Evolutionary conservation across 2,113 vertebrate species (phyloP).

Genomic region (Tursiops truncatus): DNA sequence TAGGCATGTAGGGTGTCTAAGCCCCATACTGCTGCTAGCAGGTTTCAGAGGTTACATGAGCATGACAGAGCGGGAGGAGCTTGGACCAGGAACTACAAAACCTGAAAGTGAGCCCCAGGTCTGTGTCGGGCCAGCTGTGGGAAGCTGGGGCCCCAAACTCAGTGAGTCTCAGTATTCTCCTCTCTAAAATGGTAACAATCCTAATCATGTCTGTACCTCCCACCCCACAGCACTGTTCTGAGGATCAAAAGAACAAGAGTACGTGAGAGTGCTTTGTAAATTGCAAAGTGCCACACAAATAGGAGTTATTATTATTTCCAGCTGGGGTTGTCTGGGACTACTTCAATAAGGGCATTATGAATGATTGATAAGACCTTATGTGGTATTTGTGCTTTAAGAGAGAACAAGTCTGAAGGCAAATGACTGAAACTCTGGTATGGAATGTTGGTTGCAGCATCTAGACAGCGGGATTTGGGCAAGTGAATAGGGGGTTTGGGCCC

Average conservation of each 20-base stretch:
- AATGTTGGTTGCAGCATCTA: conserved; percentile 44
- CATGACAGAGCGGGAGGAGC: not conserved
- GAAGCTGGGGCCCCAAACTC: not conserved
- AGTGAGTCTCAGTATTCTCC: not conserved
- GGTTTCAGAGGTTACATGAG: not conserved
- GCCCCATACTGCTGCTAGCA: not conserved
- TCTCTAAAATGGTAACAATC: not conserved
- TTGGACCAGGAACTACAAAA: not conserved
- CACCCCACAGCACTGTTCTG: not conserved
- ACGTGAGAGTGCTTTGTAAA: conserved; percentile 56
- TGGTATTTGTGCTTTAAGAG: conserved; percentile 65
- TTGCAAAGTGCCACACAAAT: conserved; percentile 57
- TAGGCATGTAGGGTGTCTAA: not conserved
- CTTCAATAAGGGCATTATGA: conserved; percentile 77
- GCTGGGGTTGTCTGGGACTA: conserved; percentile 65
- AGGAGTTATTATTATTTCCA: conserved; percentile 76
- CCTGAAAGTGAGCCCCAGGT: not conserved
- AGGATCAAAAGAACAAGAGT: conserved; percentile 35
- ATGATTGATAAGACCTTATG: conserved; percentile 77
- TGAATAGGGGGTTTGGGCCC: not conserved
- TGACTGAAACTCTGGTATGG: conserved; percentile 48
- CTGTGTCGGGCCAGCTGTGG: rapidly evolving
- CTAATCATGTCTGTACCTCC: not conserved
- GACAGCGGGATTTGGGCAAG: conserved; percentile 27
- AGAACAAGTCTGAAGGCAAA: conserved; percentile 60